Evolutionary conservation across 2,888 invertebrate species (phyloP).

Genomic region (Acrobasis repandana): DNA sequence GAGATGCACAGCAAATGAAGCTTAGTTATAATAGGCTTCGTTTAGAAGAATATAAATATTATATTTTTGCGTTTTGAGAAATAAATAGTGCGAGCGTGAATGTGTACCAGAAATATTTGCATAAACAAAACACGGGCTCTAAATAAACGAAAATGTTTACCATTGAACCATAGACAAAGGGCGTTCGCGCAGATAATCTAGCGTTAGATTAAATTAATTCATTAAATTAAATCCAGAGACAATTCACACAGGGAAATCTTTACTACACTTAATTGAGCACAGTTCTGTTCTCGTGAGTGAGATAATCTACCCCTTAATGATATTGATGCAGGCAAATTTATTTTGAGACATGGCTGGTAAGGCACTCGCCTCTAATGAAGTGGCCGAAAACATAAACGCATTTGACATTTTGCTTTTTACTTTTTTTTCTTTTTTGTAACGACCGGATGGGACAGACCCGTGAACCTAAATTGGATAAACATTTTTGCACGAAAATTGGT

Average conservation of each 20-base stretch:
- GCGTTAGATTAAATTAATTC: slow-evolving; percentile 64
- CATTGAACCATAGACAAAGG: slow-evolving; percentile 9
- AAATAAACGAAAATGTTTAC: slow-evolving; percentile 5
- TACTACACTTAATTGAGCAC: slow-evolving; percentile 77
- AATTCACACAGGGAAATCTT: slow-evolving; percentile 73
- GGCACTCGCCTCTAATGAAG: slow-evolving; percentile 62
- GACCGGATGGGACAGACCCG: neutral
- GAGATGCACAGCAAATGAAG: no score
- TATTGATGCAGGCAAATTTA: slow-evolving; percentile 78
- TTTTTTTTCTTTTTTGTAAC: neutral
- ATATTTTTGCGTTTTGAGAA: no score
- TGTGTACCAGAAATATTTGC: neutral
- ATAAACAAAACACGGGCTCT: neutral
- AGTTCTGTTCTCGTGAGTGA: slow-evolving; percentile 73
- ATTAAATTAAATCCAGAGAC: slow-evolving; percentile 68
- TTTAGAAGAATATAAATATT: no score
- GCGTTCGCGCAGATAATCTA: slow-evolving; percentile 38
- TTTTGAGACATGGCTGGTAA: slow-evolving; percentile 59
- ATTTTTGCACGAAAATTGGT: no score
- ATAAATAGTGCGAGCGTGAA: neutral
- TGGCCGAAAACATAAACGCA: slow-evolving; percentile 37
- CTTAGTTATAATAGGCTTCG: no score
- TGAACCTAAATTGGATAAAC: no score
- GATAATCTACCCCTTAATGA: slow-evolving; percentile 79
- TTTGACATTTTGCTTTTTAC: neutral